A percentile compares a stretch with the other conserved stretches of the same genome.
phyloP scores from a whole-genome alignment of 2,113 vertebrate genomes.

The Pteropus alecto region DNA sequence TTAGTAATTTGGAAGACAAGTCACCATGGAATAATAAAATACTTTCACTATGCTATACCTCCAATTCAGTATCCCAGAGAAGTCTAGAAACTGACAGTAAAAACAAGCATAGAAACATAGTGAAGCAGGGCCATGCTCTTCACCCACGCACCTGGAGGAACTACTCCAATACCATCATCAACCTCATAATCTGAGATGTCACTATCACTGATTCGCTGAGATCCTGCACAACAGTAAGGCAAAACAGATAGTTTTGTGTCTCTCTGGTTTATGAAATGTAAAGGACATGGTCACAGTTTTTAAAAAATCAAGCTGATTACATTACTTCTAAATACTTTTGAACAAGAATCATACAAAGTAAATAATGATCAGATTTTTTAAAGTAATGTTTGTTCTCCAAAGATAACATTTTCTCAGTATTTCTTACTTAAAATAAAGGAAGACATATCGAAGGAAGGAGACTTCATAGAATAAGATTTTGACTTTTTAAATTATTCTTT shows the following conservation, averaged over 20 bases:
- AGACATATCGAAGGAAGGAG: background rate
- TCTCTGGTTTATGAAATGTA: conserved; percentile 62
- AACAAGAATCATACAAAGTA: conserved; percentile 34
- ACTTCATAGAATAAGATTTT: background rate
- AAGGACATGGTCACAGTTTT: conserved; percentile 57
- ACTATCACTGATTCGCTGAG: conserved; percentile 99
- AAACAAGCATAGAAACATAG: conserved; percentile 69
- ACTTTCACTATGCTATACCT: conserved; percentile 72
- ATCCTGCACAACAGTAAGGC: conserved; percentile 91
- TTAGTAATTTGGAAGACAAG: conserved; percentile 42
- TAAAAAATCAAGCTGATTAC: background rate
- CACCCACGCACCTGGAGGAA: conserved; percentile 95
- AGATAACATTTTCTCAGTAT: background rate
- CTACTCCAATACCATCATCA: conserved; percentile 98
- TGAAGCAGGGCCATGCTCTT: conserved; percentile 85
- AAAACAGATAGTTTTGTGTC: conserved; percentile 87
- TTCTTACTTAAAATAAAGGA: background rate
- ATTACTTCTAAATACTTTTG: conserved; percentile 38
- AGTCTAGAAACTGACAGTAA: conserved; percentile 71
- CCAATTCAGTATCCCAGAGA: conserved; percentile 78
- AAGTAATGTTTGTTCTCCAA: background rate
- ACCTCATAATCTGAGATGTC: conserved; percentile 95
- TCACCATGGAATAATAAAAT: conserved; percentile 73
- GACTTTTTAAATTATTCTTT: background rate
- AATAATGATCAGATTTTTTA: background rate